A percentile compares a stretch with the other conserved stretches of the same genome.
phyloP scores from a whole-genome alignment of 1,140 invertebrate genomes.

The Aphelinus certus region DNA sequence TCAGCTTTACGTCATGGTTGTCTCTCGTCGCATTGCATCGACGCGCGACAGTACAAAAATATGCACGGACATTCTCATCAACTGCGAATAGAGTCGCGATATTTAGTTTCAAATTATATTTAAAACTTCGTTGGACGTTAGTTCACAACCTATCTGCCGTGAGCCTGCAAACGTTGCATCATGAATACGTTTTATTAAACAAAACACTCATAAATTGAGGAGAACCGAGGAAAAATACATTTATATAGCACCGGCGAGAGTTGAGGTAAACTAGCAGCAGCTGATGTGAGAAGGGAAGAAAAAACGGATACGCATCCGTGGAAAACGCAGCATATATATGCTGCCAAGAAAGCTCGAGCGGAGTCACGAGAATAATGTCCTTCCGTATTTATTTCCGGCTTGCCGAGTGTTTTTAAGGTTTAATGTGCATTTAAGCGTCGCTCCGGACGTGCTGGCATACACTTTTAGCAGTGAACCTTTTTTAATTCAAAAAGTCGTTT shows the following conservation, averaged over 20 bases:
- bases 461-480: neutral
- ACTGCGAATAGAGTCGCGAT: too few relatives aligned
- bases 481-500: conserved; percentile 18
- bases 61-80: too few relatives aligned
- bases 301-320: neutral
- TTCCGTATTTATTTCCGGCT: conserved; percentile 13
- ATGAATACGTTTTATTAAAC: conserved; percentile 27
- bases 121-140: too few relatives aligned
- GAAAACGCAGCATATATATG: neutral
- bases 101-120: too few relatives aligned
- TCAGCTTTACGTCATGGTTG: too few relatives aligned
- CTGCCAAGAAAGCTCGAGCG: neutral
- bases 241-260: neutral
- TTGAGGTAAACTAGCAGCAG: neutral
- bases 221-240: neutral
- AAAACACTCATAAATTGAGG: neutral
- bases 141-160: neutral
- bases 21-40: too few relatives aligned
- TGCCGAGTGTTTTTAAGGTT: neutral
- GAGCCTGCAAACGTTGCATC: conserved; percentile 10
- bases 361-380: conserved; percentile 1
- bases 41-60: too few relatives aligned
- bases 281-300: neutral
- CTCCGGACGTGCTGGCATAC: neutral
- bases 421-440: conserved; percentile 18